A percentile compares a stretch with the other conserved stretches of the same genome.
phyloP scores from a whole-genome alignment of 1,140 invertebrate genomes.

The Diorhabda elongata region DNA sequence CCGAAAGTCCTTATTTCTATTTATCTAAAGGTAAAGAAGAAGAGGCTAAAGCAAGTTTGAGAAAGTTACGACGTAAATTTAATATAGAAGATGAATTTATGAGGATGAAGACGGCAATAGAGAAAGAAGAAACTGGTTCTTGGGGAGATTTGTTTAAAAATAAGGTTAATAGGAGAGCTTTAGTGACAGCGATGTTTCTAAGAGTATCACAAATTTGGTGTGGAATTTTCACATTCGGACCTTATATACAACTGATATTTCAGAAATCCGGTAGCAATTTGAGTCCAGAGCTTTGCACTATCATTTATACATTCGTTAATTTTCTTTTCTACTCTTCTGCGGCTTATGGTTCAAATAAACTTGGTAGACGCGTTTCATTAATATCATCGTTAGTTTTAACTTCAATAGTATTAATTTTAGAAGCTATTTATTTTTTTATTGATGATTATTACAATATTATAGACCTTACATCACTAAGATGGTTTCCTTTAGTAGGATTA shows the following conservation, averaged over 20 bases:
- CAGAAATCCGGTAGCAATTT: constrained; percentile 30
- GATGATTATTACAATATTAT: constrained; percentile 27
- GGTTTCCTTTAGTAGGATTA: constrained; percentile 35
- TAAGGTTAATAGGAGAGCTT: constrained; percentile 30
- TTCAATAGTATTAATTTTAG: constrained; percentile 50
- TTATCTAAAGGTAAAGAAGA: constrained; percentile 26
- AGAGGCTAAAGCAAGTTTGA: constrained; percentile 27
- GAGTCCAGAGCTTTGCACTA: constrained; percentile 18
- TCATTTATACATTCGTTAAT: constrained; percentile 49
- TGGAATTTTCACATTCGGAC: not conserved
- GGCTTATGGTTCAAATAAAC: constrained; percentile 62
- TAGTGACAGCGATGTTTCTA: constrained; percentile 25
- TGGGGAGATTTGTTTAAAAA: constrained; percentile 39
- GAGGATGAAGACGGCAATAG: constrained; percentile 29
- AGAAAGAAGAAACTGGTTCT: constrained; percentile 39
- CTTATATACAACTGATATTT: constrained; percentile 37
- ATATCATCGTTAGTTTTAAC: constrained; percentile 56
- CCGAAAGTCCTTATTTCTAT: constrained; percentile 35
- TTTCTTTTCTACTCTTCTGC: constrained; percentile 59
- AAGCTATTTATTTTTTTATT: constrained; percentile 58
- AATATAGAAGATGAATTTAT: constrained; percentile 37
- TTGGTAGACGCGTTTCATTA: constrained; percentile 63
- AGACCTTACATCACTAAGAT: constrained; percentile 34
- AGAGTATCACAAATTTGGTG: not conserved
- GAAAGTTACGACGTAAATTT: constrained; percentile 24